Base-by-base conservation (phyloP, 2,797 vertebrate genomes). In the Catamblyrhynchus diadema region DNA sequence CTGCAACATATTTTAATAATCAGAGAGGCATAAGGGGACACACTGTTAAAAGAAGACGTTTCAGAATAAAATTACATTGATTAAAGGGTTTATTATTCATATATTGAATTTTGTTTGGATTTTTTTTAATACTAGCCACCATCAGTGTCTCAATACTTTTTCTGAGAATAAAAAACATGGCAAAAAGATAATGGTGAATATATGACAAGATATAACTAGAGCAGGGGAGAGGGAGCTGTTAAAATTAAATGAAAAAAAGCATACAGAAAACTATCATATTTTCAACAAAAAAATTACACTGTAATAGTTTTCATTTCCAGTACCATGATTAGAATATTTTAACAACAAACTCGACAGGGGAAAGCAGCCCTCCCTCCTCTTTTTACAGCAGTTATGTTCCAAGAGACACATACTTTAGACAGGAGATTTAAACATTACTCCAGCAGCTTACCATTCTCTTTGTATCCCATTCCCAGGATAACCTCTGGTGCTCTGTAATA, bases 401-500 rank as follows among this genome's bases (percentile, higher is more conserved):
- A 2, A 60, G 54, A 78, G n/a, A 81, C 10, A 54, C 7, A 53
- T 0, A 17, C 37, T 91, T 87, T 17, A 90, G 41, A 61, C 30
- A 84, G 67, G 85, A 83, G 39, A 80, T 77, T 16, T 8, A 35
- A 94, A 51, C 2, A 2, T 89, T 47, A 56, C 25, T 90, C 28
- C 53, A 62, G 32, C 35, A 74, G 94, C 98, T 98, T 96, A 99
- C 99, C 99, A 15, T 99, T 99, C 97, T 99, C 99, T 75, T 99
- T 99, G 96, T 99, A 99, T 96, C 99, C 99, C 99, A 99, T 99
- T 42, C 99, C 99, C 91, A 99, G 98, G 96, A 99, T 99, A 97
- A 99, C 99, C 95, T 99, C 99, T 1, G 99, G 99, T 2, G 99
- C 99, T 39, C 99, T 98, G 97, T 99, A 99, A 96, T 99, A 99